Percentiles rank a stretch among this genome's conserved stretches.
Conservation (phyloP, 2,797 vertebrate genomes). For the Arctocebus calabarensis region DNA sequence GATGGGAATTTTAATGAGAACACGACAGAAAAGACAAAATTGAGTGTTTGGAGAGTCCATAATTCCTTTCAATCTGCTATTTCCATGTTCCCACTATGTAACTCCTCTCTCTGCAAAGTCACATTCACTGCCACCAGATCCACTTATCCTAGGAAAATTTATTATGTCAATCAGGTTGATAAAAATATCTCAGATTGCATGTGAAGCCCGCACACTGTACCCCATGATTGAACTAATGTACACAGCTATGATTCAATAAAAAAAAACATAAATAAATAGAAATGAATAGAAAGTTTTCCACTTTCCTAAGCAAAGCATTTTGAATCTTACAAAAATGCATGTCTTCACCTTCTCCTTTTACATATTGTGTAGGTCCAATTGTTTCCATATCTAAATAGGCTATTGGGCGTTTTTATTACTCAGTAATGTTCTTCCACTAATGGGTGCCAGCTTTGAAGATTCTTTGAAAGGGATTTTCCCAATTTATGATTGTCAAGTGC, state of each 20-base stretch:
- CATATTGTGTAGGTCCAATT: fast-evolving
- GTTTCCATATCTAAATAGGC: fast-evolving
- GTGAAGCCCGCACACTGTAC: no score
- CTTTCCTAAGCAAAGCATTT: neutral
- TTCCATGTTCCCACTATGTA: neutral
- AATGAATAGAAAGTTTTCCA: neutral
- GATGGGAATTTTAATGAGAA: neutral
- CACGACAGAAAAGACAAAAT: neutral
- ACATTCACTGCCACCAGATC: neutral
- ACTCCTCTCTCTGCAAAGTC: neutral
- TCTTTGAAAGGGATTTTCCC: neutral
- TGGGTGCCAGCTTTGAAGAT: neutral
- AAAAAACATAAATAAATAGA: neutral
- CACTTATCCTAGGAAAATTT: neutral
- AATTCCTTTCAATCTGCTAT: neutral
- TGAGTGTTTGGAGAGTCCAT: neutral
- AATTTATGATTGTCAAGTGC: neutral
- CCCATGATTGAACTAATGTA: no score
- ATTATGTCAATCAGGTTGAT: no score
- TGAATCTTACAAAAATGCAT: neutral
- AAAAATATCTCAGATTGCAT: no score
- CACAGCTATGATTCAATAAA: no score
- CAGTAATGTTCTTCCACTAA: neutral
- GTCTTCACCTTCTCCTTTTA: neutral
- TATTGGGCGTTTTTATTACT: neutral